Conservation (phyloP, 2,797 vertebrate species). For the Staurois parvus region DNA sequence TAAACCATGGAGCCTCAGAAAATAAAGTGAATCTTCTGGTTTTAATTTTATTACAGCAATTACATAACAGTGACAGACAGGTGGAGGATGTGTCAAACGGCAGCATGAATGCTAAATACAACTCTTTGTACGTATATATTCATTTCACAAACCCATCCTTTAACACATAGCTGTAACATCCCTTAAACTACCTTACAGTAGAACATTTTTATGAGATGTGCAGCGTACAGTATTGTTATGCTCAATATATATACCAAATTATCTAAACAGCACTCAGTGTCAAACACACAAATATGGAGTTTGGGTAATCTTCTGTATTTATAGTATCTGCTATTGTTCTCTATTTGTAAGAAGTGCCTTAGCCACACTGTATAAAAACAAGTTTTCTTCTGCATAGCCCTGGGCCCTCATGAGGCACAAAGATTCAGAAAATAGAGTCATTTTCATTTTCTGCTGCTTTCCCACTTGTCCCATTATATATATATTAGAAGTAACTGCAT, state of each 20-base stretch:
- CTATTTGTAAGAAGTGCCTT: conserved; percentile 1
- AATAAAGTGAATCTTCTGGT: no score
- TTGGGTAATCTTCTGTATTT: background rate
- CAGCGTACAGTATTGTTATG: background rate
- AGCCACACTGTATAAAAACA: conserved; percentile 20
- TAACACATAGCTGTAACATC: background rate
- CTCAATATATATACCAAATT: background rate
- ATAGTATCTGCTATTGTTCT: conserved; percentile 4
- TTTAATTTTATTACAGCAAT: no score
- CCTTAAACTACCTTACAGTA: background rate
- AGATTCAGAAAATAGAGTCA: conserved; percentile 48
- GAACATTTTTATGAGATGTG: background rate
- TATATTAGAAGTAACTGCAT: conserved; percentile 39
- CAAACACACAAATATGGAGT: background rate
- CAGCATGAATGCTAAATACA: background rate
- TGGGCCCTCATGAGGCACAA: conserved; percentile 11
- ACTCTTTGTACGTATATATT: background rate
- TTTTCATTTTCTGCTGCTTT: conserved; percentile 33
- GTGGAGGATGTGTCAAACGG: no score
- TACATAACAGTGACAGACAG: no score
- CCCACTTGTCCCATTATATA: conserved; percentile 51
- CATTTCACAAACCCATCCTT: background rate
- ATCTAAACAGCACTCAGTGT: background rate
- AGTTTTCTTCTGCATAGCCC: background rate
- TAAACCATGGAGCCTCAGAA: no score